Conservation (phyloP, 2,888 invertebrate species). For the Anaspis maculata region DNA sequence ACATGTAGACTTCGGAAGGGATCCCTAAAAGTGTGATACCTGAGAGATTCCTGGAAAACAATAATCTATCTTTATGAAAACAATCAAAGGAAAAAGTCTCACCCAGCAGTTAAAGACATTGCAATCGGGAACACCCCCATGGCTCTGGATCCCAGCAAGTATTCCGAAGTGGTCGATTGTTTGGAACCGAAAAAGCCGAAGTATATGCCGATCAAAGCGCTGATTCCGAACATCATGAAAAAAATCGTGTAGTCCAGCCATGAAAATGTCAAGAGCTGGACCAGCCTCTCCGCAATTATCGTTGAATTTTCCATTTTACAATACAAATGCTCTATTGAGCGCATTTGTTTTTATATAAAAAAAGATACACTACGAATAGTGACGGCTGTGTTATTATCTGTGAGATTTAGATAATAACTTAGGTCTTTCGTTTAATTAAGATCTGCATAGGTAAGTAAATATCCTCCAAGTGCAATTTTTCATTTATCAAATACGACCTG, state of each 20-base stretch:
- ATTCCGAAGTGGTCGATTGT: constrained; percentile 57
- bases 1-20: constrained; percentile 65
- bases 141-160: constrained; percentile 62
- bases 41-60: constrained; percentile 55
- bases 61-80: neutral
- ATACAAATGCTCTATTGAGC: no score
- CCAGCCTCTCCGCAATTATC: no score
- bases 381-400: no score
- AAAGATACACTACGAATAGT: no score
- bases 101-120: constrained; percentile 70
- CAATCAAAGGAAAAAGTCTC: constrained; percentile 16
- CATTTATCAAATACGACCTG: no score
- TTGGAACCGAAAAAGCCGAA: constrained; percentile 52
- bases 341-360: no score
- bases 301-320: no score
- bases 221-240: constrained; percentile 44
- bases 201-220: constrained; percentile 51
- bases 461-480: no score
- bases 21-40: constrained; percentile 67
- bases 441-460: no score
- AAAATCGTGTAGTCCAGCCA: constrained; percentile 52
- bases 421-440: no score
- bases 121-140: constrained; percentile 69
- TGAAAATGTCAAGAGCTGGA: constrained; percentile 36
- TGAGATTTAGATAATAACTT: no score